Percentiles rank a stretch among this genome's conserved stretches.
phyloP scores from a whole-genome alignment of 2,888 invertebrate genomes.

The Chrysolina oricalcia region DNA sequence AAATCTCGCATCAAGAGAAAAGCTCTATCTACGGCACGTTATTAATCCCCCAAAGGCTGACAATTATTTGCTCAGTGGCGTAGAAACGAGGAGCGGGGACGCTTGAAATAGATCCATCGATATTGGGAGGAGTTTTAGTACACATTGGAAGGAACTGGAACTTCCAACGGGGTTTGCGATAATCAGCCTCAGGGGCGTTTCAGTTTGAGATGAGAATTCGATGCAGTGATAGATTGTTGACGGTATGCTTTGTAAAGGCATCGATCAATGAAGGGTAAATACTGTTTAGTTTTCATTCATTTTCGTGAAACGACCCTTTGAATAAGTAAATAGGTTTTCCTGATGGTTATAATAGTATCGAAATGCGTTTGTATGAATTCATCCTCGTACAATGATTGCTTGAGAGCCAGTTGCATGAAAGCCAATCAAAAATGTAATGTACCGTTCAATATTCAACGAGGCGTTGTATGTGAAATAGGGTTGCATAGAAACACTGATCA shows the following conservation, averaged over 20 bases:
- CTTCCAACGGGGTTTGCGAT: background rate
- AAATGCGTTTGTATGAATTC: too few relatives aligned
- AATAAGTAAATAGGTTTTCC: background rate
- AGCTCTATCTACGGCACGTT: conserved; percentile 63
- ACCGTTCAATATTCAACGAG: too few relatives aligned
- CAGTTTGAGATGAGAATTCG: background rate
- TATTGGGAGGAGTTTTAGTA: conserved; percentile 50
- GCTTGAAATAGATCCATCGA: conserved; percentile 67
- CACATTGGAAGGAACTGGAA: background rate
- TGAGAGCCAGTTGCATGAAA: too few relatives aligned
- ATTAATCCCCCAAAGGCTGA: conserved; percentile 67
- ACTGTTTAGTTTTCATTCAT: conserved; percentile 1
- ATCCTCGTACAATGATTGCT: too few relatives aligned
- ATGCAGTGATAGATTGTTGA: background rate
- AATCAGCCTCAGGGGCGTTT: background rate
- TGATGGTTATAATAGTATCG: too few relatives aligned
- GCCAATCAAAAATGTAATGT: too few relatives aligned
- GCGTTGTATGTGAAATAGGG: too few relatives aligned
- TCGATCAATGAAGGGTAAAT: background rate
- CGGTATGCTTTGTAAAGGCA: background rate
- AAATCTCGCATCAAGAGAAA: conserved; percentile 56
- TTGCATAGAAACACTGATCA: too few relatives aligned
- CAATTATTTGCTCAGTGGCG: conserved; percentile 70
- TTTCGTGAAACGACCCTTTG: background rate
- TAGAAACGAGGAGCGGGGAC: conserved; percentile 64